Conservation (phyloP, 2,113 vertebrate genomes). For the Cryptotis parvus region DNA sequence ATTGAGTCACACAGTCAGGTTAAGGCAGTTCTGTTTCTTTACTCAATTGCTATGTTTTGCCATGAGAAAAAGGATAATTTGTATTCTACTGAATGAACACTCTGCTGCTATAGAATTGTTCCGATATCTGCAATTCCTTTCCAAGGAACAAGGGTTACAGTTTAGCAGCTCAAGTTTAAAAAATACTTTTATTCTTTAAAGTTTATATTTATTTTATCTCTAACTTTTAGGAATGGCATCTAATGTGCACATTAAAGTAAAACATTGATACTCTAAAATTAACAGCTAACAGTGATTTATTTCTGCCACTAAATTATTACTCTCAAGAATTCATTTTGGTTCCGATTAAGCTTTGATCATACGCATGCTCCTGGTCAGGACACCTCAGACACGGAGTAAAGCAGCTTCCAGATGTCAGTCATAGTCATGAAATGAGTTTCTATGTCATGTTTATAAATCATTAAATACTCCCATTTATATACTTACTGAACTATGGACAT, state of each 20-base stretch:
- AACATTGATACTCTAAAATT: constrained; percentile 80
- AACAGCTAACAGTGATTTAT: constrained; percentile 74
- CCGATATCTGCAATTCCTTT: constrained; percentile 87
- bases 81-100: constrained; percentile 77
- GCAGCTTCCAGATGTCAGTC: constrained; percentile 66
- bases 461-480: constrained; percentile 73
- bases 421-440: constrained; percentile 57
- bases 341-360: constrained; percentile 81
- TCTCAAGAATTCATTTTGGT: constrained; percentile 65
- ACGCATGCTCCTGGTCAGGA: constrained; percentile 67
- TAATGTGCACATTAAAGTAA: constrained; percentile 60
- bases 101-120: constrained; percentile 86
- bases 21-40: constrained; percentile 81
- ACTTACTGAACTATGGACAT: constrained; percentile 79
- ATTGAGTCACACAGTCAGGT: constrained; percentile 82
- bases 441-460: constrained; percentile 76
- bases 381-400: constrained; percentile 56
- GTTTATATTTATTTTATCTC: constrained; percentile 78
- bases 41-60: constrained; percentile 78
- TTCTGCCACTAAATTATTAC: constrained; percentile 64
- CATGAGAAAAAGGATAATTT: constrained; percentile 78
- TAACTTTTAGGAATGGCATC: constrained; percentile 76
- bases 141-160: constrained; percentile 73
- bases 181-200: constrained; percentile 80
- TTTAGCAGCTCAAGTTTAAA: constrained; percentile 79